Base-by-base conservation (phyloP, 92 coral and sea anemone genomes). In the Zoanthus sociatus region DNA sequence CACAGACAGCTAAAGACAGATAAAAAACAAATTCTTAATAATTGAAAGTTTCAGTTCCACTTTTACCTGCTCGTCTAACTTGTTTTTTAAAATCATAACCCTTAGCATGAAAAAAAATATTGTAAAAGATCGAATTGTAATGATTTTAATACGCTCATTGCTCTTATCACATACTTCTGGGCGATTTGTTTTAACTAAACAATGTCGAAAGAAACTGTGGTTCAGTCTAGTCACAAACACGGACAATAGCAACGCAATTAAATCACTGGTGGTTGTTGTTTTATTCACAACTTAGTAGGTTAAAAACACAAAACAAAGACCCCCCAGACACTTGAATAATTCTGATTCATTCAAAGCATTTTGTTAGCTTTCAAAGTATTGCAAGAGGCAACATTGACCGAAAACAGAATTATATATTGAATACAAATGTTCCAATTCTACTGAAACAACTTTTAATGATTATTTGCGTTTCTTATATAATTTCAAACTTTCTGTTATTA, bases 391-490 rank as follows among this genome's bases (percentile, higher is more conserved):
- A 42, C 73, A 42, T 61, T 78, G n/a, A 60, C 32, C 70, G 31
- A 15, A 16, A 56, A 26, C 11, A 63, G 30, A 12, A 81, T 16
- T 6, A 11, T 6, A 11, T 81, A 20, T 10, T 66, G 46, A 12
- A 64, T 81, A 66, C 47, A 47, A 81, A 26, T 67, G 20, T 21
- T 67, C 44, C 58, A 4, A 46, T 64, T 64, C 47, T 81, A 73
- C 14, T 66, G 30, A 37, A 79, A 81, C 10, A 81, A 66, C 44
- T 18, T 30, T 66, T 81, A 81, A 46, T 66, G 66, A 12, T 5
- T 81, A 31, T 81, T 79, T 79, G 71, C n/a, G 32, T 26, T 81
- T 66, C 85, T 45, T 44, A 66, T 66, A 20, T 63, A 42, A 17
- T 61, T 64, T 81, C 61, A 64, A 21, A 81, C 46, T 61, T 17